Evolutionary conservation across 2,113 vertebrate species (phyloP), one percentile per base, ranked within the genome.

Genomic region (Emydocephalus ijimae): DNA sequence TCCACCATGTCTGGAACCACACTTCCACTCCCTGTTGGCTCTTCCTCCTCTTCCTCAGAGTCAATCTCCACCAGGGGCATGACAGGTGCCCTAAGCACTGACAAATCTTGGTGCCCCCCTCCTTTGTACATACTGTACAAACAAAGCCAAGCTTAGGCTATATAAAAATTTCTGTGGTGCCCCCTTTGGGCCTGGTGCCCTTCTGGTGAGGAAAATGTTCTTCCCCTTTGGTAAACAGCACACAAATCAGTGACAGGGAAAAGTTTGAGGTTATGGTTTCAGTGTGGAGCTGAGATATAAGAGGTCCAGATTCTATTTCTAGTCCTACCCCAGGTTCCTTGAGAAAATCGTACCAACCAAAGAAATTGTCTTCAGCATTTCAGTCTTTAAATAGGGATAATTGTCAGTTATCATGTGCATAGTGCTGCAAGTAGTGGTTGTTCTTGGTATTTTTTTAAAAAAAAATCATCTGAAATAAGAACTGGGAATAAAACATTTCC

Each of bases 301-400:
- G 95, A 95, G 93, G 85, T 93, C 95, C 94, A 90, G 92, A 87
- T 94, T 95, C 92, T 95, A 92, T 96, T 96, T 96, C 91, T 93
- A 90, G 50, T 88, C 86, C n/a, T 93, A 94, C 92, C 91, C 95
- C 93, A 95, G 94, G 61, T 93, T 96, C 95, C 94, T 94, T 95
- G 85, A 87, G 59, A 0, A 0, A 81, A 57, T 94, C 90, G 1
- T 14, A 87, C 9, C 2, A 0, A 8, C 24, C 92, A 91, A 0
- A 0, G 90, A 90, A 81, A 24, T 64, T 81, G 34, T 39, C 74
- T 74, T 93, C 91, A 43, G 89, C 64, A 24, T 95, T 96, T 95
- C 93, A 88, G 91, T 95, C 48, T 94, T 74, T 91, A 92, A 94
- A 94, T 81, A 55, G 59, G 45, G 92, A 81, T 92, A 95, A 87